These are phyloP conservation scores for Ganaspis sp. DNA, from an alignment of 1,140 invertebrate species.

Conservation along the genomic window DNA sequence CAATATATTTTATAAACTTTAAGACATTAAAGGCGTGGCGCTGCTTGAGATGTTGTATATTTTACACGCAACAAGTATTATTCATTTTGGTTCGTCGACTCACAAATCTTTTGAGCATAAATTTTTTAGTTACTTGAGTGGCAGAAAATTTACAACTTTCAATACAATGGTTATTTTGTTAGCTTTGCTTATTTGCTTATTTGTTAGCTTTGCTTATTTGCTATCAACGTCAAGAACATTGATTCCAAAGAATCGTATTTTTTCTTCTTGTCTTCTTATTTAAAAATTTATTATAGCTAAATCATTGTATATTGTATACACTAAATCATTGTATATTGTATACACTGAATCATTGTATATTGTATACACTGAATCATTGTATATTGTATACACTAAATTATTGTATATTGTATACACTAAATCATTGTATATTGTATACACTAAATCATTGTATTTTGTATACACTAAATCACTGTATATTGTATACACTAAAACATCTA, in stretches of 20 bases:
- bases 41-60: neutral
- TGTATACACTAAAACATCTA: no score
- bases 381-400: no score
- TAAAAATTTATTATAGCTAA: no score
- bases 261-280: no score
- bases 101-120: neutral
- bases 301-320: no score
- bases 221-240: neutral
- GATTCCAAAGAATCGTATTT: neutral
- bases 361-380: no score
- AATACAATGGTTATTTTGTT: conserved; percentile 12
- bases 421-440: no score
- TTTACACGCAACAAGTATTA: neutral
- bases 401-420: no score
- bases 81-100: neutral
- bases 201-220: neutral
- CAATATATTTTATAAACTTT: neutral
- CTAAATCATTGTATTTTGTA: no score
- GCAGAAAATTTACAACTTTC: conserved; percentile 6
- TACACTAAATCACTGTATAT: no score
- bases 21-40: neutral
- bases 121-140: neutral
- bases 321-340: no score
- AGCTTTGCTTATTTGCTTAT: neutral
- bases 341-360: no score